Percentiles rank a stretch among this genome's conserved stretches.
phyloP scores from a whole-genome alignment of 2,797 vertebrate genomes.

The Gymnoscopelus microlampas region DNA sequence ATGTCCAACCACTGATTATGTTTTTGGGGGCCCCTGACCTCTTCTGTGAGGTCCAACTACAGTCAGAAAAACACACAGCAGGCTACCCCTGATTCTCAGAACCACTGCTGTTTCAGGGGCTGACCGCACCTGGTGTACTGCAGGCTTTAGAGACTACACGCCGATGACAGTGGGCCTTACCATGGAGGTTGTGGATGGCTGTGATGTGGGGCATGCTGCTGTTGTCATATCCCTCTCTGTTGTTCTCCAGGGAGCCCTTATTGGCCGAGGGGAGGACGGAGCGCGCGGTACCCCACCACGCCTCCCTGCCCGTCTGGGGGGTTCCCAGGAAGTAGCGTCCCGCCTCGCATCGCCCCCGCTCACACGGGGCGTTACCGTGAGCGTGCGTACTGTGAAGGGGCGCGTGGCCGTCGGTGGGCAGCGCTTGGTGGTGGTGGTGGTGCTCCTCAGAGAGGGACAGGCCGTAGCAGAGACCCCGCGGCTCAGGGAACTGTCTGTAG shows the following conservation, averaged over 20 bases:
- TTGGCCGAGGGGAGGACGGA: conserved; percentile 86
- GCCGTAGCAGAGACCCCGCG: conserved; percentile 85
- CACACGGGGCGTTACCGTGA: conserved; percentile 86
- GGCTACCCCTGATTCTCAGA: too few species aligned
- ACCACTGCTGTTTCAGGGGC: too few species aligned
- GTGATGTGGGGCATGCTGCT: conserved; percentile 88
- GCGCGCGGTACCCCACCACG: conserved; percentile 88
- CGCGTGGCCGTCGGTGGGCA: conserved; percentile 66
- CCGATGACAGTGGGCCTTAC: conserved; percentile 76
- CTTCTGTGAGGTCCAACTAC: too few species aligned
- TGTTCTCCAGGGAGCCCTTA: conserved; percentile 81
- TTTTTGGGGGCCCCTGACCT: too few species aligned
- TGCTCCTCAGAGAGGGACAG: conserved; percentile 80
- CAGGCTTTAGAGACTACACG: too few species aligned
- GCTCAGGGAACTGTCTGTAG: conserved; percentile 88
- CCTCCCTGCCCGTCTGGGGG: conserved; percentile 84
- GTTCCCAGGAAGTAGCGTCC: conserved; percentile 93
- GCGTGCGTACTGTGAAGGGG: conserved; percentile 65
- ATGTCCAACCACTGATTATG: too few species aligned
- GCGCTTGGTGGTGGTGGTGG: conserved; percentile 69
- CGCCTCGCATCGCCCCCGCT: conserved; percentile 90
- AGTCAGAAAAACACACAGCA: too few species aligned
- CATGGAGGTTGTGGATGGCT: conserved; percentile 88
- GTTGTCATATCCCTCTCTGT: conserved; percentile 86
- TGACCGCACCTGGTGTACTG: too few species aligned